These are phyloP conservation scores for Urosaurus nigricauda DNA, from an alignment of 2,797 vertebrate species.

Conservation along the genomic window DNA sequence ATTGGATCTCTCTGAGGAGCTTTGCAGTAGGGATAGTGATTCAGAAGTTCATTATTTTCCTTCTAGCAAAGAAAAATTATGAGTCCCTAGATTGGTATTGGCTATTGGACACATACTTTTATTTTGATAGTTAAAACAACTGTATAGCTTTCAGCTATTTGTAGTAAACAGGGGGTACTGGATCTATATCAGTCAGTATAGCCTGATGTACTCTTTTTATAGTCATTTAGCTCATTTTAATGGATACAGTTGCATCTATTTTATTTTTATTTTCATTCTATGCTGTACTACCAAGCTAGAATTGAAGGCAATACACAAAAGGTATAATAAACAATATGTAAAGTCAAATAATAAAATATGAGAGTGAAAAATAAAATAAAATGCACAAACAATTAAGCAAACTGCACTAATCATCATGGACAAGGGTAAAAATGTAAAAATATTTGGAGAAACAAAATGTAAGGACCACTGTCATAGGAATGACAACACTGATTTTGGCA, in stretches of 20 bases:
- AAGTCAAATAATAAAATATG: neutral
- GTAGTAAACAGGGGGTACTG: neutral
- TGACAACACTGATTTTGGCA: neutral
- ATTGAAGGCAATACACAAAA: neutral
- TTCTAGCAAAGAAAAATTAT: slow-evolving; percentile 16
- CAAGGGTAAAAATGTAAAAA: neutral
- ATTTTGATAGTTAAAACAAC: neutral
- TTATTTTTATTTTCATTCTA: neutral
- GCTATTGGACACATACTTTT: neutral
- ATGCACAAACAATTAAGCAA: neutral
- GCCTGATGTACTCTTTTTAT: neutral
- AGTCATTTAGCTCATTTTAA: slow-evolving; percentile 8
- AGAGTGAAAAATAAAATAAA: neutral
- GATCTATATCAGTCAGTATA: neutral
- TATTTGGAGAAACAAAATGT: neutral
- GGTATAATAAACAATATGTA: neutral
- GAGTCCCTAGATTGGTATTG: neutral
- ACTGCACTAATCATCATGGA: neutral
- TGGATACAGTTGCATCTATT: neutral
- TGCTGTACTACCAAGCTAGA: neutral
- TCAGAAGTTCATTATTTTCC: neutral
- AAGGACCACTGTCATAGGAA: neutral
- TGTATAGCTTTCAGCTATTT: neutral
- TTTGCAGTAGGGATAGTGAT: rapidly evolving
- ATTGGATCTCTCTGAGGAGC: neutral